Evolutionary conservation across 1,140 invertebrate species (phyloP), one percentile per base, ranked within the genome.

Genomic region (Dufourea novaeangliae): DNA sequence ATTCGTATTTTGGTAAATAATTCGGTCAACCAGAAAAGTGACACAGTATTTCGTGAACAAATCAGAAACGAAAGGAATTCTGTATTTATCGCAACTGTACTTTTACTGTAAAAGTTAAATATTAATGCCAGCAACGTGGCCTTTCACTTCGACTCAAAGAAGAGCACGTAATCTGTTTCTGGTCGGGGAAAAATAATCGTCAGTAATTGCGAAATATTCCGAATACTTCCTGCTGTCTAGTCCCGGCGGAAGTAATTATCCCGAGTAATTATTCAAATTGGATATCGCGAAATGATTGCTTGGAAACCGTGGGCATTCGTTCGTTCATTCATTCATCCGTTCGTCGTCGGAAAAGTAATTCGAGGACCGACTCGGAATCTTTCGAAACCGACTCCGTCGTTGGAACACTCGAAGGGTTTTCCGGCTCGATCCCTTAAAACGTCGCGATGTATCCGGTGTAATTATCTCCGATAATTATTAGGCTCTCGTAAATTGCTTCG

Each of bases 221-320:
- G 8, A 56, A 22, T 25, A 8, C 6, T 14, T 8, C 11, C 17
- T 1, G 1, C 41, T 12, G 1, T 27, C 25, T 12, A 1, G 11
- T 1, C 6, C 1, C 17, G 2, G 8, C 29, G 11, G 22, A 20
- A 37, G 46, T 25, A 69, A 62, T 63, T 72, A 62, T 46, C n/a
- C 32, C 34, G 12, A 22, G 34, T 73, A 73, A 64, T 73, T 66
- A 73, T 73, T 64, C 46, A 39, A 73, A 64, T 73, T 73, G 71
- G 61, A 64, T 73, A 73, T 54, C 44, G 57, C 8, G 27, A 17
- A 32, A 20, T 32, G 14, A 56, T 56, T 32, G 27, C 54, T 29
- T 25, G 54, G 54, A 6, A 27, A 17, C 25, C 17, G 54, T 29
- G 17, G 44, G 17, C 17, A 2, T 3, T 37, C 17, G 44, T 46